phyloP scores from a whole-genome alignment of 2,797 vertebrate species.

The Columba guinea region DNA sequence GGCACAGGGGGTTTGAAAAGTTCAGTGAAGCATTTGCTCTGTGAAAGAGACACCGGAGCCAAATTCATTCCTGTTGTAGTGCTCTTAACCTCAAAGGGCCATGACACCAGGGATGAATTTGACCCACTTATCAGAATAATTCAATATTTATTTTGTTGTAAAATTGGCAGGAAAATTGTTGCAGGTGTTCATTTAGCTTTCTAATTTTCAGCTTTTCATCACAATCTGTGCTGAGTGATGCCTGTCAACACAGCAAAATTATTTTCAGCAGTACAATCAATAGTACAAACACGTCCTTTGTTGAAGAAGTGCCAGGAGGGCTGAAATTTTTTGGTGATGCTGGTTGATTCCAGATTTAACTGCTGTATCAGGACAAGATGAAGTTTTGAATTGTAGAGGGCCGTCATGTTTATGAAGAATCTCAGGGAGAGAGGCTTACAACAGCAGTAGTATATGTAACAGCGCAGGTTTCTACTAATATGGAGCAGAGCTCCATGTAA shows the following conservation, averaged over 20 bases:
- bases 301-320: conserved; percentile 59
- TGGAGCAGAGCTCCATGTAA: background rate
- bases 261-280: conserved; percentile 63
- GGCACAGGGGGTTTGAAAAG: conserved; percentile 14
- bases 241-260: conserved; percentile 69
- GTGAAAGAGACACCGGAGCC: background rate
- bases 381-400: background rate
- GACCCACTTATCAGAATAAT: conserved; percentile 62
- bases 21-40: conserved; percentile 22
- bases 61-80: background rate
- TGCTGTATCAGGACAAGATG: background rate
- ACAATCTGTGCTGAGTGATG: conserved; percentile 65
- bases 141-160: conserved; percentile 65
- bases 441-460: background rate
- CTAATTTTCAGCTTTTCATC: conserved; percentile 67
- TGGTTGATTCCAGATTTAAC: conserved; percentile 38
- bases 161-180: conserved; percentile 61
- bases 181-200: conserved; percentile 71
- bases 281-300: conserved; percentile 65
- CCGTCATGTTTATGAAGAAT: background rate
- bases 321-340: conserved; percentile 12
- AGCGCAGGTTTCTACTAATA: background rate
- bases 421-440: background rate
- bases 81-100: conserved; percentile 26
- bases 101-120: conserved; percentile 59